Conservation (phyloP, 2,113 vertebrate genomes). For the Macquaria australasica region DNA sequence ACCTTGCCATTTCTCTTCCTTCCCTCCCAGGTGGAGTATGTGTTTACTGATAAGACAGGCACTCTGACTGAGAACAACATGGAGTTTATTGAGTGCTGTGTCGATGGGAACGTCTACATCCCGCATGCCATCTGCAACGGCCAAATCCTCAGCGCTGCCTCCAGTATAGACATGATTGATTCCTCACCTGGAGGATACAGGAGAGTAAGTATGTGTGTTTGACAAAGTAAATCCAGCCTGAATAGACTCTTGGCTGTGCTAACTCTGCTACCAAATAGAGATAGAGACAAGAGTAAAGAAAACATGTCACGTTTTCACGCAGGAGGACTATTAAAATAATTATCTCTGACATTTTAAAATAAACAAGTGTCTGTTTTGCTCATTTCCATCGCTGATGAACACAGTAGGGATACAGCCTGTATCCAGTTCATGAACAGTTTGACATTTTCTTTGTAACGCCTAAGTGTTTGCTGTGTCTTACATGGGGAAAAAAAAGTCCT, state of each 20-base stretch:
- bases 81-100: slow-evolving; percentile 97
- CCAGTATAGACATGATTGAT: slow-evolving; percentile 97
- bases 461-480: slow-evolving; percentile 24
- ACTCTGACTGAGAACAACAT: slow-evolving; percentile 99
- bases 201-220: slow-evolving; percentile 84
- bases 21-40: slow-evolving; percentile 92
- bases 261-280: not conserved
- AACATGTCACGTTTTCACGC: not conserved
- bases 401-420: not conserved
- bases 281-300: not conserved
- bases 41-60: slow-evolving; percentile 99
- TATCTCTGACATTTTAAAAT: slow-evolving; percentile 1
- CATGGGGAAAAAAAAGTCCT: slow-evolving; percentile 14
- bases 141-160: slow-evolving; percentile 90
- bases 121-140: slow-evolving; percentile 95
- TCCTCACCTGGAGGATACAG: slow-evolving; percentile 90
- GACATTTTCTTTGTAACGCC: slow-evolving; percentile 17
- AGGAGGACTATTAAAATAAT: slow-evolving; percentile 17
- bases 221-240: slow-evolving; percentile 20
- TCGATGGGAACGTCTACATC: slow-evolving; percentile 94
- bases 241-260: slow-evolving; percentile 2
- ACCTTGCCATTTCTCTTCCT: not conserved
- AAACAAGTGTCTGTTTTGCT: slow-evolving; percentile 17
- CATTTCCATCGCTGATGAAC: not conserved
- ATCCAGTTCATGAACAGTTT: slow-evolving; percentile 17